Base-by-base conservation (phyloP, 2,888 invertebrate genomes). In the Allacma fusca region DNA sequence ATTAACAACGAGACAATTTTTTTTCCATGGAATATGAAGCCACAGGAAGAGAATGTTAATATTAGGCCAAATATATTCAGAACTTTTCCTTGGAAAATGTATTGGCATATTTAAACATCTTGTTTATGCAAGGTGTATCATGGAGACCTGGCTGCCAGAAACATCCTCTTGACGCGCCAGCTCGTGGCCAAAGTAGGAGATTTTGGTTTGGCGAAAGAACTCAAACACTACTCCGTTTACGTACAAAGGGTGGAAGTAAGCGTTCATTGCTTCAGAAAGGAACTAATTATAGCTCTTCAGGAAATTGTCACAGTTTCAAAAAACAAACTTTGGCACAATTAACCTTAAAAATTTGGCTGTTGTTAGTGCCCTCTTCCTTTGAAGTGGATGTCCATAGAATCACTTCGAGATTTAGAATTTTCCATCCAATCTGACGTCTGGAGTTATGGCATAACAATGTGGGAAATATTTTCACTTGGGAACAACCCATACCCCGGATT, bases 321-420 rank as follows among this genome's bases (percentile, higher is more conserved):
- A n/a, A n/a, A n/a, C n/a, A n/a, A n/a, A n/a, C n/a, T n/a, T n/a
- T n/a, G n/a, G n/a, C n/a, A n/a, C n/a, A n/a, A n/a, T n/a, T n/a
- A n/a, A n/a, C n/a, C n/a, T n/a, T n/a, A n/a, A n/a, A n/a, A n/a
- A n/a, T n/a, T n/a, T n/a, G n/a, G n/a, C n/a, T n/a, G n/a, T 43
- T 28, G n/a, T n/a, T n/a, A 78, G 78, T 78, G 78, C 21, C 78
- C 78, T 0, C 67, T 78, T 9, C 78, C 78, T 9, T 64, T 78
- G 13, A 78, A 78, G 65, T 78, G 78, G 78, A 70, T 78, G 71
- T 44, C 78, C 4, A 75, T 78, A 40, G 78, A 78, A 26, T 75
- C 75, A 0, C 50, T 78, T 5, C 65, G 71, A 57, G 75, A 78
- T 40, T 59, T 75, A 24, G 78, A 78, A 59, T 78, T 78, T 29